Evolutionary conservation across 2,113 vertebrate species (phyloP).

Genomic region (Podiceps cristatus): DNA sequence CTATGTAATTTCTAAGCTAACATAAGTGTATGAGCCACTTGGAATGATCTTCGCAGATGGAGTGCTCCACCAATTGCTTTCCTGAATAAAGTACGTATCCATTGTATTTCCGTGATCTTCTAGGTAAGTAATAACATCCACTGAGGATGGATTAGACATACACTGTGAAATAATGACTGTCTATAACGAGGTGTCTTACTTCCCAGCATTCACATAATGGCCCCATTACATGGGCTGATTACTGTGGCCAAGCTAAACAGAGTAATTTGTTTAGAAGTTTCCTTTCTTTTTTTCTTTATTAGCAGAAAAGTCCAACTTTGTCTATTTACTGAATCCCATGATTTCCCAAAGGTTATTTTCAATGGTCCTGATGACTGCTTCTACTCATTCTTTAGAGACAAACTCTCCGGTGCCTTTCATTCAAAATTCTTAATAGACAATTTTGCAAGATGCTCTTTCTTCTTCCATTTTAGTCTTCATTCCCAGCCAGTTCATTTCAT

Average conservation of each 20-base stretch:
- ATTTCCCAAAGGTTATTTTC: background rate
- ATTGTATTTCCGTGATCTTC: background rate
- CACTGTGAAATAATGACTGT: background rate
- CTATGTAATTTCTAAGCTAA: background rate
- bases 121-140: background rate
- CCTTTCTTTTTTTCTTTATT: background rate
- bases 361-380: background rate
- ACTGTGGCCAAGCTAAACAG: background rate
- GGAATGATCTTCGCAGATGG: conserved; percentile 11
- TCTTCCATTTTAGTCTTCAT: background rate
- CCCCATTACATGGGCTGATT: background rate
- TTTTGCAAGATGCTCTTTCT: background rate
- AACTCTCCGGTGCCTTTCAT: background rate
- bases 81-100: background rate
- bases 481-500: background rate
- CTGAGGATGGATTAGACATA: conserved; percentile 5
- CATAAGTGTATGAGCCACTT: background rate
- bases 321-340: background rate
- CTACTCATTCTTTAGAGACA: background rate
- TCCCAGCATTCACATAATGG: background rate
- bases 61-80: background rate
- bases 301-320: background rate
- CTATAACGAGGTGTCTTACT: background rate
- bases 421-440: background rate
- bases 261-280: background rate